Percentiles rank a stretch among this genome's conserved stretches.
Evolutionary conservation across 2,797 vertebrate species (phyloP).

Genomic region (Acestrorhynchus altus): DNA sequence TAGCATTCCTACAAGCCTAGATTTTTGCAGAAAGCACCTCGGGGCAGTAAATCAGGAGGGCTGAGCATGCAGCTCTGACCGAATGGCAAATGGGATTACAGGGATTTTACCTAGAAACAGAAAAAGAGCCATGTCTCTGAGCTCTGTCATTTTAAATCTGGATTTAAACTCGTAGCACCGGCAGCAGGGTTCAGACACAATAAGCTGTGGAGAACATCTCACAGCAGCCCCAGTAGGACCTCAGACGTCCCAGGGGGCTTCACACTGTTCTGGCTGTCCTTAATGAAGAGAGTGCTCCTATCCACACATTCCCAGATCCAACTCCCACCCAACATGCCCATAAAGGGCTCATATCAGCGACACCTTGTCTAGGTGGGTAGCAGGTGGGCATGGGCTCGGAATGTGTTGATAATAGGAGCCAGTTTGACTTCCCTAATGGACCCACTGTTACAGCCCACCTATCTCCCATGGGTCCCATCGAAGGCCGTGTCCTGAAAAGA

Average conservation of each 20-base stretch:
- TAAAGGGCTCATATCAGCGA: no score
- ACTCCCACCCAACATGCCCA: no score
- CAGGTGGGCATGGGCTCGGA: no score
- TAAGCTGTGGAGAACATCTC: conserved; percentile 29
- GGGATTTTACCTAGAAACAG: conserved; percentile 67
- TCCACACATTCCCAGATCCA: no score
- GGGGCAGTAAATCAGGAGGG: conserved; percentile 6
- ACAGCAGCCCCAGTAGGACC: not conserved
- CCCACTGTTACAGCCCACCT: no score
- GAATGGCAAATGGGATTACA: conserved; percentile 67
- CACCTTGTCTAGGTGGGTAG: no score
- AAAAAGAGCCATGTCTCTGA: conserved; percentile 62
- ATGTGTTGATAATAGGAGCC: no score
- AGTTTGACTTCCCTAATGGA: no score
- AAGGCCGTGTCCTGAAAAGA: no score
- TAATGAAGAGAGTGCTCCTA: conserved; percentile 24
- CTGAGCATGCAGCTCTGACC: conserved; percentile 3
- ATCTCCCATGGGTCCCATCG: no score
- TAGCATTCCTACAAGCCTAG: conserved; percentile 57
- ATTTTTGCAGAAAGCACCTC: conserved; percentile 38
- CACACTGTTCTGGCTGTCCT: no score
- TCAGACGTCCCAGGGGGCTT: no score
- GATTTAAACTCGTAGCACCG: conserved; percentile 60
- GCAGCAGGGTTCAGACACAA: conserved; percentile 60
- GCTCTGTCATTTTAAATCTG: conserved; percentile 66